Evolutionary conservation across 2,888 invertebrate species (phyloP).

Genomic region (Scaptomyza reducta): DNA sequence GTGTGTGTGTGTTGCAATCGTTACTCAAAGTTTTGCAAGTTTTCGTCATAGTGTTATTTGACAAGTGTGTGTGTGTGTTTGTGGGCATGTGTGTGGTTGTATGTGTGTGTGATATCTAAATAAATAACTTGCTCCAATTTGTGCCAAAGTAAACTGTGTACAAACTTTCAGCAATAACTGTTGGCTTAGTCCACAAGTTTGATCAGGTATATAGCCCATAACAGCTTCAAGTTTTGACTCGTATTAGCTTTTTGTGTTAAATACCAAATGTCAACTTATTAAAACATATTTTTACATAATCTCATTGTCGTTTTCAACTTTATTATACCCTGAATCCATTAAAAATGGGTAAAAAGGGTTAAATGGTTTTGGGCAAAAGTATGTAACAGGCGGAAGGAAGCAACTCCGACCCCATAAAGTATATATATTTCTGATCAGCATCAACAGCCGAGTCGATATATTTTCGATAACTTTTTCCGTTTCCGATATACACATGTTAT

Average conservation of each 20-base stretch:
- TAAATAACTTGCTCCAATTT: slow-evolving; percentile 49
- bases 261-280: too few relatives aligned
- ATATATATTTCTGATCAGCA: too few relatives aligned
- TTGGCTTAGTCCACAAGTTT: slow-evolving; percentile 11
- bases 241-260: not conserved
- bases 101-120: slow-evolving; percentile 24
- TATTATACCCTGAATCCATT: too few relatives aligned
- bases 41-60: slow-evolving; percentile 6
- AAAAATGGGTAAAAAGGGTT: too few relatives aligned
- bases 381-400: too few relatives aligned
- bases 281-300: too few relatives aligned
- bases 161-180: slow-evolving; percentile 17
- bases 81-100: not conserved
- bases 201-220: slow-evolving; percentile 5
- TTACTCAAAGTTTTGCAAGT: slow-evolving; percentile 15
- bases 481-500: too few relatives aligned
- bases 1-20: slow-evolving; percentile 33
- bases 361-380: too few relatives aligned
- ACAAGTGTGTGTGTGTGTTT: not conserved
- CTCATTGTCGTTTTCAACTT: too few relatives aligned
- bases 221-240: not conserved
- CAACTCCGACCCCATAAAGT: too few relatives aligned
- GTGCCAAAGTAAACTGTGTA: slow-evolving; percentile 20
- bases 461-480: too few relatives aligned
- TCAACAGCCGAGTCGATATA: too few relatives aligned